Evolutionary conservation across 2,888 invertebrate species (phyloP), one percentile per base, ranked within the genome.

Genomic region (Drosophila barbarae): DNA sequence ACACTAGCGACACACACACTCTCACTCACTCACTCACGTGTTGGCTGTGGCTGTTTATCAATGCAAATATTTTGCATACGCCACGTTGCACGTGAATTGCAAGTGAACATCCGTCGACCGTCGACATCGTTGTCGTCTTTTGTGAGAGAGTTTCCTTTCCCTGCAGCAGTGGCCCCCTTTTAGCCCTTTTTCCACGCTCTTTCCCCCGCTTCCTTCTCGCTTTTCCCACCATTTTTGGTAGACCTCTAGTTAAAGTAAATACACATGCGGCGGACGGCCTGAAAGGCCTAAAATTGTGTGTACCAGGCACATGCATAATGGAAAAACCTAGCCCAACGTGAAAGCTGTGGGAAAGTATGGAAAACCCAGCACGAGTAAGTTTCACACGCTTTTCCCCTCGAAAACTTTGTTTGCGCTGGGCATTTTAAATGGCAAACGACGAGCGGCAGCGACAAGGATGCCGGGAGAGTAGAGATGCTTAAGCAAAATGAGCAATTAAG

Each of bases 401-500:
- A 73, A 75, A 79, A 81, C 76, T 72, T 73, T 80, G 79, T 80
- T 80, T 80, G 73, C 82, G 69, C 59, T 80, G 80, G 80, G 80
- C 80, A 80, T 80, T 82, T 82, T 80, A 77, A 80, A 80, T 80
- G 67, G 57, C 51, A 41, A 9, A 18, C 18, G 38, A 38, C 10
- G 15, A 26, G 39, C 35, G 26, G 26, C 23, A 28, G 51, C 28
- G 26, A 49, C 41, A 30, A 32, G 47, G 50, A 39, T 47, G 32
- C 32, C 46, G 46, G 30, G 23, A 39, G 53, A 35, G 67, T 59
- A 49, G 21, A 35, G 79, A 76, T 81, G 78, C 77, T 76, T 71
- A 76, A 73, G 82, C 77, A 76, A 80, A 80, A 80, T 80, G 82
- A 80, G 80, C 80, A 80, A 80, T 80, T 82, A 82, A 81, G 80